Base-by-base conservation (phyloP, 2,113 vertebrate species). In the Quiscalus mexicanus region DNA sequence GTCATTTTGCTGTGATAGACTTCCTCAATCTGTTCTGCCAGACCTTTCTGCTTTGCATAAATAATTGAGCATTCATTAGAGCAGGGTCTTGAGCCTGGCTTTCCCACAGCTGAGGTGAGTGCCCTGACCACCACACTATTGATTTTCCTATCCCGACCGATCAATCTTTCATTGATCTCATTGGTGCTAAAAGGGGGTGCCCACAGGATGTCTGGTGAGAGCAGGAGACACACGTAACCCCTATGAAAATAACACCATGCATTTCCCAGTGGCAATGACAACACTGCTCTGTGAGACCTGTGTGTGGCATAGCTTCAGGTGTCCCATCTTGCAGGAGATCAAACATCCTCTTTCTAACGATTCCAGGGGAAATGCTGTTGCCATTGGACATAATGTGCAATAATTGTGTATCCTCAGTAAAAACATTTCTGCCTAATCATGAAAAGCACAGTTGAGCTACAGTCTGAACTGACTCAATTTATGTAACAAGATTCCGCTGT, bases 21-120 rank as follows among this genome's bases (percentile, higher is more conserved):
- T 97, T 96, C 95, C 95, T 92, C 89, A 87, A n/a, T 90, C 89
- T 95, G 91, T 64, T 89, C 68, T 67, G 24, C 56, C 75, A 75
- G 91, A 89, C 84, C 89, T 95, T 84, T 91, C 86, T 74, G n/a
- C 76, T 97, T 95, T 97, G 96, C 94, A 93, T 97, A 97, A 97
- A 96, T 97, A 97, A 96, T 97, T 96, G 95, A 97, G 83, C 80
- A 78, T 92, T 96, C 93, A 90, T 95, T 95, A 97, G 80, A 93
- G 60, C 58, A 58, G 15, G 89, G 94, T 95, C 94, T 82, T 82
- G 93, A 87, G 94, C 89, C 37, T 82, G 69, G 94, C 81, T 87
- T 94, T 93, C 84, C 94, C 89, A 69, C 74, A 92, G 91, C 84
- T 28, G 89, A 94, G 93, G 95, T 97, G 95, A 95, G 81, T 96